Evolutionary conservation across 2,113 vertebrate genomes (phyloP), one percentile per base, ranked within the genome.

Genomic region (Scalopus aquaticus): DNA sequence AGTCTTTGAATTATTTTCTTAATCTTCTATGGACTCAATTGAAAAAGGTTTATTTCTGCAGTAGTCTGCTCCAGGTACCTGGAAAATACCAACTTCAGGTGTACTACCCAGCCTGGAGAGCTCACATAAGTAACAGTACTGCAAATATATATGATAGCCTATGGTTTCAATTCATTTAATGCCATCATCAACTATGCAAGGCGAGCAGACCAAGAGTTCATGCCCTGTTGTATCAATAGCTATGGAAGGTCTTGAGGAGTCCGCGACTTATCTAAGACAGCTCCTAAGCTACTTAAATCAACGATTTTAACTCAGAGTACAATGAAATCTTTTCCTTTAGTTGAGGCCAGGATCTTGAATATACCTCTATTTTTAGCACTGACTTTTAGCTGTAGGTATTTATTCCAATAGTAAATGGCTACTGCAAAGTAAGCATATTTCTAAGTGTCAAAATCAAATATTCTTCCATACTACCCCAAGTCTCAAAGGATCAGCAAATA

Each of bases 1-100:
- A 90, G 82, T 19, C 39, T 89, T 77, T 95, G 46, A 90, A 94
- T 94, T 88, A 62, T 94, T 96, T 95, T 80, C 83, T 96, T 91
- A 94, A 84, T 95, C 70, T 93, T 95, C 90, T n/a, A 39, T 87
- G 32, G 67, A 77, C 49, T 91, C 46, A 89, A 22, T 49, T 30
- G 82, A 51, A 91, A 91, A 72, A n/a, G 16, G 20, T 74, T 80
- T 32, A 79, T 72, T 79, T 89, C 79, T 80, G 24, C 19, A 64
- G 51, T 65, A 35, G 74, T 58, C 56, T 83, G 32, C 4, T 65
- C 30, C 32, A 74, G 24, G 65, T 69, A 35, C 9, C 79, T 39
- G 54, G 19, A 91, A 91, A 86, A 89, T 49, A 64, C 9, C 46
- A 95, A 81, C 5, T 2, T 56, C 20, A 35, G 11, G 51, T 7